Base-by-base conservation (phyloP, 2,113 vertebrate species). In the Setophaga kirtlandii region DNA sequence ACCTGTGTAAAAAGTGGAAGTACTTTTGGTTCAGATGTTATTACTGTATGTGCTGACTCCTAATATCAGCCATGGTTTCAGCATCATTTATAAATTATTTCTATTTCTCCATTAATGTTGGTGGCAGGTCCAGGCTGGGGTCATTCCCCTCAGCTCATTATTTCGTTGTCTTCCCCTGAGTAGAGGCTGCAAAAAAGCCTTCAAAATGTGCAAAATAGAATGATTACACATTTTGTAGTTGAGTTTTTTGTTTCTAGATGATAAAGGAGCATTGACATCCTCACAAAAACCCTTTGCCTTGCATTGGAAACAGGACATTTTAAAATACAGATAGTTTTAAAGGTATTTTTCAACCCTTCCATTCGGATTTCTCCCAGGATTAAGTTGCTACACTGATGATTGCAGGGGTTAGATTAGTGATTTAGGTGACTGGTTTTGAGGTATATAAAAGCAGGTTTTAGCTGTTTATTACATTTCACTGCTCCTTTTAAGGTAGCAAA, bases 401-500 rank as follows among this genome's bases (percentile, higher is more conserved):
- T 85, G 56, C 44, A 90, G 15, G 63, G 53, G 41, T 78, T 74
- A 74, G 23, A 71, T 83, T 49, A 59, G 64, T 49, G 33, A 55
- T 68, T 55, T 81, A 73, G 24, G 30, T 90, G 67, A 60, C 89
- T 63, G 47, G 3, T 69, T 76, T 55, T 81, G 37, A 65, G 78
- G 23, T 21, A 9, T 15, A 76, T 56, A 74, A 62, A 50, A 67
- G 25, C 52, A 65, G 49, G 25, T 89, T 92, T 94, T 90, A 63
- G 62, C 3, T 47, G 63, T 83, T 90, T 76, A 87, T 74, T n/a
- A 37, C 56, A 55, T 96, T 97, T 97, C 37, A 35, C 79, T 91
- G 42, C 35, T 96, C 89, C 79, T 94, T 83, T 79, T 65, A 70
- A 91, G 79, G 88, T 39, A 93, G 79, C 21, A 82, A 97, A 86